Conservation (phyloP, 2,888 invertebrate genomes). For the Zelleria hepariella region DNA sequence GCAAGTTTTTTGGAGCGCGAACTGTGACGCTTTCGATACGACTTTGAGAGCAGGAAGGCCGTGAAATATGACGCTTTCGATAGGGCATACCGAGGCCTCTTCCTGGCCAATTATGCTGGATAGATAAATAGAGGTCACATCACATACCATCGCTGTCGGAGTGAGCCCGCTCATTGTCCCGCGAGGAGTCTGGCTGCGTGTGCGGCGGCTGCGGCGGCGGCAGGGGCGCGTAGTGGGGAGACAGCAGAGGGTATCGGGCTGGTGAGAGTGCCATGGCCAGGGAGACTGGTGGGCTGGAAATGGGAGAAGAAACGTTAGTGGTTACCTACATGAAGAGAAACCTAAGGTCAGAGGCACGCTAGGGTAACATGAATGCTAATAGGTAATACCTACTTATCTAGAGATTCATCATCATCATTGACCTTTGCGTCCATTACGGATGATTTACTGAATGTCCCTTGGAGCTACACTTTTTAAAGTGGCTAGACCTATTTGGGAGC, state of each 20-base stretch:
- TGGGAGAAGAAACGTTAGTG: neutral
- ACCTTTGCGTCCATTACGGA: too few relatives aligned
- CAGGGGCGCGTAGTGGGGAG: conserved; percentile 76
- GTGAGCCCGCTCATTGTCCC: conserved; percentile 49
- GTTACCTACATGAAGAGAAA: neutral
- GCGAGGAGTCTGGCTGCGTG: conserved; percentile 59
- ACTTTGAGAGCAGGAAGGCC: too few relatives aligned
- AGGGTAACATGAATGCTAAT: too few relatives aligned
- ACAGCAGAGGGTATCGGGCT: conserved; percentile 73
- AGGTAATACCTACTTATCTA: too few relatives aligned
- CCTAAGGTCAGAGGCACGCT: too few relatives aligned
- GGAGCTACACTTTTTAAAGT: too few relatives aligned
- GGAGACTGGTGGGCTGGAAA: conserved; percentile 84
- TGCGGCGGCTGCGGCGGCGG: conserved; percentile 67
- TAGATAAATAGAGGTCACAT: neutral
- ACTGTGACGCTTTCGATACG: too few relatives aligned
- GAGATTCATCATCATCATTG: neutral
- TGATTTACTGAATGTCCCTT: neutral
- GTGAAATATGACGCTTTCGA: too few relatives aligned
- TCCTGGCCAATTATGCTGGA: too few relatives aligned
- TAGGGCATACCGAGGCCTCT: too few relatives aligned
- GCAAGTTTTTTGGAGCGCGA: too few relatives aligned
- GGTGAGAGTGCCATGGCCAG: conserved; percentile 76
- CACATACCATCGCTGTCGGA: conserved; percentile 76
- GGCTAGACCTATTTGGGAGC: too few relatives aligned